Evolutionary conservation across 2,888 invertebrate genomes (phyloP).

Genomic region (Crocallis elinguaria): DNA sequence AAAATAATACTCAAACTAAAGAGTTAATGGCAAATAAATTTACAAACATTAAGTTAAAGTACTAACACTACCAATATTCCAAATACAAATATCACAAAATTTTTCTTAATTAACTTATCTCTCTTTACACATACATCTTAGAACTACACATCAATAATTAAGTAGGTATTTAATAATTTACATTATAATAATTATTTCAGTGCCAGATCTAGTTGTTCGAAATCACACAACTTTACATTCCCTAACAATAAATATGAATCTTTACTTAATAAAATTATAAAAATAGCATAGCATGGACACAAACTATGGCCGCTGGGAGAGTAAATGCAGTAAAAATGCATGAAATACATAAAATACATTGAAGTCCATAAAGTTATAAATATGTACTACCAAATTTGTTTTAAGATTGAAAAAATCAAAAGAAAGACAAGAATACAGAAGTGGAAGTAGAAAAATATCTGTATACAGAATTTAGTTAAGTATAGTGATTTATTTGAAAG

Average conservation of each 20-base stretch:
- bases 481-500: no score
- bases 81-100: constrained; percentile 85
- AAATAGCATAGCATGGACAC: constrained; percentile 61
- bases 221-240: constrained; percentile 45
- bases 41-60: constrained; percentile 32
- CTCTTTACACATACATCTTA: constrained; percentile 79
- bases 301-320: constrained; percentile 80
- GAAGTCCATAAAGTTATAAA: constrained; percentile 5
- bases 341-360: constrained; percentile 27
- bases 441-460: no score
- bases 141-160: constrained; percentile 74
- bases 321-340: constrained; percentile 52
- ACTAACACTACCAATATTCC: constrained; percentile 77
- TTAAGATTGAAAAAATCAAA: not conserved
- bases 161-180: constrained; percentile 75
- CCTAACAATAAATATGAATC: constrained; percentile 53
- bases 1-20: constrained; percentile 6
- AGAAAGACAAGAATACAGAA: not conserved
- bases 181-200: constrained; percentile 56
- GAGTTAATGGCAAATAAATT: constrained; percentile 19
- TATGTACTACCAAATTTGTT: constrained; percentile 13
- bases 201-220: constrained; percentile 59
- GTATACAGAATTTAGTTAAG: no score
- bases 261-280: constrained; percentile 54
- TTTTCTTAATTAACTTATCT: constrained; percentile 75